Conservation (phyloP, 2,888 invertebrate genomes). For the Mycalesis mineus region DNA sequence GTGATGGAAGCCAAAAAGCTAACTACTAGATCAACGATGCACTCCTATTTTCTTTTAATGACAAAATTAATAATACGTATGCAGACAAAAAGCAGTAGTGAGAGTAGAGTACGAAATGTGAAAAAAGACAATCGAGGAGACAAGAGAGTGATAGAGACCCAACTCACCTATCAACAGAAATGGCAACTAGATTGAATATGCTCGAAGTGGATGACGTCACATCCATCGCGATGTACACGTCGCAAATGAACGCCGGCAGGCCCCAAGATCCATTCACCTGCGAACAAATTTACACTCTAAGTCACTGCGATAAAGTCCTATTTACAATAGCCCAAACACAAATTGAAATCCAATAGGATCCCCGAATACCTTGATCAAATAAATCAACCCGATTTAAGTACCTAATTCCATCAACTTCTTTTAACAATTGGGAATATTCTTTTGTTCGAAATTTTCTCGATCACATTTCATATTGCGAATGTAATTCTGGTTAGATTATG, state of each 20-base stretch:
- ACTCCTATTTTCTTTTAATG: too few species aligned
- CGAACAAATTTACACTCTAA: constrained; percentile 28
- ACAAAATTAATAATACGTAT: too few species aligned
- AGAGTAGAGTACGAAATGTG: too few species aligned
- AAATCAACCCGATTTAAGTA: constrained; percentile 19
- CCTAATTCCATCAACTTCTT: constrained; percentile 15
- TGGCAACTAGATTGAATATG: constrained; percentile 97
- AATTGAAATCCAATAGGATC: constrained; percentile 12
- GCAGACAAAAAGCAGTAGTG: too few species aligned
- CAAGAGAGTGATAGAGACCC: background rate
- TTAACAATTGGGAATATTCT: background rate
- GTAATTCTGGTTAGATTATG: background rate
- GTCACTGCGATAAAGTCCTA: constrained; percentile 1
- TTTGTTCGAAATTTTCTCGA: background rate
- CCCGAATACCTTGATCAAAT: constrained; percentile 17
- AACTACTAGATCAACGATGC: too few species aligned
- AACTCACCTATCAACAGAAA: constrained; percentile 96
- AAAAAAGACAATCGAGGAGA: too few species aligned
- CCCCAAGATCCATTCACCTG: constrained; percentile 94
- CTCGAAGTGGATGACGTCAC: constrained; percentile 98
- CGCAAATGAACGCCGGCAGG: constrained; percentile 93
- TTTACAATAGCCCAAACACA: background rate
- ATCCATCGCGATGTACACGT: constrained; percentile 98
- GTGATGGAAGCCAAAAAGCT: too few species aligned
- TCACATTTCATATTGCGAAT: background rate